Evolutionary conservation across 2,888 invertebrate genomes (phyloP).

Genomic region (Carabus problematicus): DNA sequence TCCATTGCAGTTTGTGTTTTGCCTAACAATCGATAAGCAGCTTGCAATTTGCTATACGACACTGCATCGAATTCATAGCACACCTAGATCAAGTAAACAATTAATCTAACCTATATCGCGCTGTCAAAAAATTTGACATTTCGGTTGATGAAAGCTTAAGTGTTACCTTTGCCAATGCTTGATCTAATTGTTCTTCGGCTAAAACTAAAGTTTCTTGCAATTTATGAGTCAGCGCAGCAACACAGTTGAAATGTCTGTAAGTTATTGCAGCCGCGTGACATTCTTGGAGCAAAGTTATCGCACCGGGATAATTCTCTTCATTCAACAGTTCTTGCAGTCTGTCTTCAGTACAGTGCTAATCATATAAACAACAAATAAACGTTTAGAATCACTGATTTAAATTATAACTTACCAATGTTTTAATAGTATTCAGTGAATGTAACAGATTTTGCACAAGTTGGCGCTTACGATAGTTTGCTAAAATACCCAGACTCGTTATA

Average conservation of each 20-base stretch:
- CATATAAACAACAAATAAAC: conserved; percentile 55
- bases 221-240: conserved; percentile 84
- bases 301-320: conserved; percentile 86
- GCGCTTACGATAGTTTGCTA: conserved; percentile 90
- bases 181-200: conserved; percentile 90
- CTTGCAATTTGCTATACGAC: conserved; percentile 83
- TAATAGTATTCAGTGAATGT: conserved; percentile 79
- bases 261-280: conserved; percentile 86
- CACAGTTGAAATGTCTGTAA: conserved; percentile 89
- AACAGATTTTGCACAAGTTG: conserved; percentile 83
- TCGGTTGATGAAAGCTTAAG: neutral
- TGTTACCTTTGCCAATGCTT: conserved; percentile 77
- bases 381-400: conserved; percentile 2
- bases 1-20: conserved; percentile 94
- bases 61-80: conserved; percentile 78
- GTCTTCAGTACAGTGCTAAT: conserved; percentile 83
- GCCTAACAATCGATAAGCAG: conserved; percentile 86
- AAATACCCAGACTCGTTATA: conserved; percentile 84
- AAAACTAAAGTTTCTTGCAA: conserved; percentile 89
- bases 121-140: conserved; percentile 3
- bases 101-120: neutral
- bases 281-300: conserved; percentile 87
- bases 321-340: conserved; percentile 81
- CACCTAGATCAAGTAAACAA: conserved; percentile 55
- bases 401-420: conserved; percentile 69